Conservation (phyloP, 2,888 invertebrate genomes). For the Drosophila melanosoma region DNA sequence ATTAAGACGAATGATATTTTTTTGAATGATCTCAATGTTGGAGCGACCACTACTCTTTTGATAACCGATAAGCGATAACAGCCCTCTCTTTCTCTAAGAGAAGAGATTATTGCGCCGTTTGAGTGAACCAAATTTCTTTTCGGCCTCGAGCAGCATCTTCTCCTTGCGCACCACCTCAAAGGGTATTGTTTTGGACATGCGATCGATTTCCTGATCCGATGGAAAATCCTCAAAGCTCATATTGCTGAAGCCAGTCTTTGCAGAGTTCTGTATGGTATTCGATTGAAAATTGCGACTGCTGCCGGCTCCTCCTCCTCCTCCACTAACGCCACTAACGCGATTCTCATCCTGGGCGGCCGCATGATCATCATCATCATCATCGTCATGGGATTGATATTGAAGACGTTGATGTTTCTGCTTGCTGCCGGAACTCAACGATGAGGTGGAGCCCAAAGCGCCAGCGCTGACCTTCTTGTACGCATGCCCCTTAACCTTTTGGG, state of each 20-base stretch:
- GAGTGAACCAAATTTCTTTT: conserved; percentile 85
- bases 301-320: background rate
- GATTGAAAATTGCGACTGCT: conserved; percentile 81
- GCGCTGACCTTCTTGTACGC: conserved; percentile 83
- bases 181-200: conserved; percentile 86
- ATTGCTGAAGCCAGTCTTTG: conserved; percentile 88
- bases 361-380: conserved; percentile 68
- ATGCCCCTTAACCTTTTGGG: conserved; percentile 84
- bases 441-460: conserved; percentile 73
- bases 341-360: conserved; percentile 50
- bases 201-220: conserved; percentile 87
- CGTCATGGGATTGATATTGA: conserved; percentile 79
- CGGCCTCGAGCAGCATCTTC: conserved; percentile 85
- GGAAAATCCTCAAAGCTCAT: conserved; percentile 92
- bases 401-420: conserved; percentile 81
- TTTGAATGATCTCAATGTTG: background rate
- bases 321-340: conserved; percentile 14
- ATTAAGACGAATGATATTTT: background rate
- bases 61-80: conserved; percentile 29
- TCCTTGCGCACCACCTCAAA: conserved; percentile 88
- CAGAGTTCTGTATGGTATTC: conserved; percentile 84
- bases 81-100: conserved; percentile 73
- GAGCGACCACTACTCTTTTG: conserved; percentile 16
- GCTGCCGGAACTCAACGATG: conserved; percentile 72
- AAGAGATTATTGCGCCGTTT: conserved; percentile 86